These are phyloP conservation scores for Capitulum mitella DNA, from an alignment of 2,888 invertebrate genomes.

Conservation along the genomic window DNA sequence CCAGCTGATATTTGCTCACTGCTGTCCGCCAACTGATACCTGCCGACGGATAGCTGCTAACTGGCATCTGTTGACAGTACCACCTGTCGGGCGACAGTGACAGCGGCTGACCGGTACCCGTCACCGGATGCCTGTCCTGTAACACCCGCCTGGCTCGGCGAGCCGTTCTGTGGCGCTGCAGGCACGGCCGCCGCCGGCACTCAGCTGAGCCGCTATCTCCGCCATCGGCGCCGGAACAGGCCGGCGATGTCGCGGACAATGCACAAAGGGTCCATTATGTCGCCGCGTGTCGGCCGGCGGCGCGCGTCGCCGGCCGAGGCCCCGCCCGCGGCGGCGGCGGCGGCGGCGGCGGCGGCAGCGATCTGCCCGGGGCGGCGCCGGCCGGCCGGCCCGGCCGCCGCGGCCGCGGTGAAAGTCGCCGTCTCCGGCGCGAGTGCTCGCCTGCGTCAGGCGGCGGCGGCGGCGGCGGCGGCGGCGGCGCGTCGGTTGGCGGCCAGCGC, in stretches of 20 bases:
- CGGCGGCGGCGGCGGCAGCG: not conserved
- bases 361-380: not conserved
- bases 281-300: too few species aligned
- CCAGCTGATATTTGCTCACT: too few species aligned
- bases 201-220: not conserved
- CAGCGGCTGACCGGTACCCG: not conserved
- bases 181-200: not conserved
- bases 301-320: too few species aligned
- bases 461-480: too few species aligned
- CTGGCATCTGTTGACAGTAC: too few species aligned
- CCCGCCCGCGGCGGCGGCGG: not conserved
- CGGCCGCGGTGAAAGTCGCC: not conserved
- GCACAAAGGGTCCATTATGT: slow-evolving; percentile 1
- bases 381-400: not conserved
- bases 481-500: too few species aligned
- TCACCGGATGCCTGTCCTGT: not conserved
- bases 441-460: too few species aligned
- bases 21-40: too few species aligned
- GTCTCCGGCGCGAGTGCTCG: too few species aligned
- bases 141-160: not conserved
- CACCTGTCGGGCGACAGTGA: too few species aligned
- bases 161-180: not conserved
- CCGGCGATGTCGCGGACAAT: not conserved
- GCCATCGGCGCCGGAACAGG: not conserved
- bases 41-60: too few species aligned